Base-by-base conservation (phyloP, 2,888 invertebrate species). In the Philaethria dido region DNA sequence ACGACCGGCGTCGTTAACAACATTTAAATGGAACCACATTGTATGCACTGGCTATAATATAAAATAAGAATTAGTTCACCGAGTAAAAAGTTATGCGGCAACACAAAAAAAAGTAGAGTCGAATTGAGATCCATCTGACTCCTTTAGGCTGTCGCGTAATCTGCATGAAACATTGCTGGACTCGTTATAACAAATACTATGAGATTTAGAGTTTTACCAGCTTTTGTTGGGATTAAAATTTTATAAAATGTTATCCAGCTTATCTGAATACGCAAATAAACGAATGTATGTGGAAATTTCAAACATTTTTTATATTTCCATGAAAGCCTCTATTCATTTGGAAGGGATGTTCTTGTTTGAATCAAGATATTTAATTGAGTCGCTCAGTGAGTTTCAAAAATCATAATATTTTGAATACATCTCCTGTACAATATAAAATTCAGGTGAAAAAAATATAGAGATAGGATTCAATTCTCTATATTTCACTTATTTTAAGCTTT, bases 101-200 rank as follows among this genome's bases (percentile, higher is more conserved):
- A n/a, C n/a, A n/a, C n/a, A n/a, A n/a, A n/a, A n/a, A n/a, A n/a
- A n/a, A n/a, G n/a, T n/a, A n/a, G n/a, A n/a, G n/a, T n/a, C n/a
- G n/a, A n/a, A n/a, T n/a, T n/a, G n/a, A n/a, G n/a, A n/a, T 18
- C 44, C 60, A 47, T 60, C 29, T 47, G 60, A 60, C 29, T 60
- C 60, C 60, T 60, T 47, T 60, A 60, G 45, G 60, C 60, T 45
- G 44, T 60, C 57, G 39, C 39, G 42, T 57, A 57, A 57, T 57
- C 42, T 42, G 22, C 42, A 57, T 57, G 57, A 57, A 57, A 57
- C 42, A 57, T 57, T 25, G 57, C 57, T n/a, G 39, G 20, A 36
- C 20, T 57, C 55, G 55, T 5, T 22, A 57, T 39, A 57, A 57
- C 57, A 57, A 57, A 57, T 25, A 57, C 22, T 57, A 57, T 57